Evolutionary conservation across 92 coral and sea anemone species (phyloP).

Genomic region (Plumapathes pennacea): DNA sequence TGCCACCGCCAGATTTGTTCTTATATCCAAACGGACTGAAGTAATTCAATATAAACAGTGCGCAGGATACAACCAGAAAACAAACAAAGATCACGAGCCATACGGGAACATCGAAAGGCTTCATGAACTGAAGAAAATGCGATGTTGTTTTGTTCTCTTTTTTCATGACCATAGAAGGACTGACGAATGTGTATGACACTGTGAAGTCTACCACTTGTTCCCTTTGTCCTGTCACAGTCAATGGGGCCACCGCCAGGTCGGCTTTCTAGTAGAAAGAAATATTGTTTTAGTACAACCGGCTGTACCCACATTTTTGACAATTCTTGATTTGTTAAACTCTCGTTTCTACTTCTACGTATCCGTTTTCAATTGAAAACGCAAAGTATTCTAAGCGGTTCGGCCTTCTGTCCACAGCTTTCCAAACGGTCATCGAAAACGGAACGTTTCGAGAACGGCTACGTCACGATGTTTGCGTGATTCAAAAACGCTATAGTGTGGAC

Average conservation of each 20-base stretch:
- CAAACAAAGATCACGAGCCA: conserved; percentile 46
- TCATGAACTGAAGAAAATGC: conserved; percentile 48
- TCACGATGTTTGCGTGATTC: too few species aligned
- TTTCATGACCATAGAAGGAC: conserved; percentile 47
- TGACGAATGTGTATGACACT: conserved; percentile 56
- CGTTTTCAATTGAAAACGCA: too few species aligned
- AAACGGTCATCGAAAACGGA: too few species aligned
- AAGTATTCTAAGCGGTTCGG: too few species aligned
- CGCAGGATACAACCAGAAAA: conserved; percentile 14
- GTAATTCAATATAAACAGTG: conserved; percentile 42
- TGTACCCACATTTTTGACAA: neutral
- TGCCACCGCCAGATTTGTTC: conserved; percentile 21
- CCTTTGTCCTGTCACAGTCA: conserved; percentile 59
- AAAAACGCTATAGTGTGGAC: too few species aligned
- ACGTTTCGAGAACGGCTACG: too few species aligned
- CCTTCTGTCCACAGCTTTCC: too few species aligned
- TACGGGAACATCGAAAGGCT: conserved; percentile 53
- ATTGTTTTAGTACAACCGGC: neutral
- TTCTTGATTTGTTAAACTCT: neutral
- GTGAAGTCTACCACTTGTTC: conserved; percentile 56
- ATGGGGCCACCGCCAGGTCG: conserved; percentile 64
- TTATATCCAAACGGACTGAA: conserved; percentile 75
- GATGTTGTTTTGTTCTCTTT: conserved; percentile 8
- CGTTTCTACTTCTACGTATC: neutral
- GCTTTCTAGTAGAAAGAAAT: conserved; percentile 38